Percentiles rank a stretch among this genome's conserved stretches.
Evolutionary conservation across 1,140 invertebrate genomes (phyloP).

Genomic region (Melanaphis sacchari): DNA sequence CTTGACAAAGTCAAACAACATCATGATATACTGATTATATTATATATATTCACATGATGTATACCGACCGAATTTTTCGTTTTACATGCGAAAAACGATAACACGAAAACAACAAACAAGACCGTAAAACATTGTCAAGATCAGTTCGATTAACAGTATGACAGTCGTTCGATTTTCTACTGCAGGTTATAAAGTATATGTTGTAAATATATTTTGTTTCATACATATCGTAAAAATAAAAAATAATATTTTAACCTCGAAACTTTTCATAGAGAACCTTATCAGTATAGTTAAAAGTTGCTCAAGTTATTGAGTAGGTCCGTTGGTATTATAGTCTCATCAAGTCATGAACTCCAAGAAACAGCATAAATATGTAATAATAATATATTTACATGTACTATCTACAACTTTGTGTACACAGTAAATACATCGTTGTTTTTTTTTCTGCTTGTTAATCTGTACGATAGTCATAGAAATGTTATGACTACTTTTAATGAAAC

Average conservation of each 20-base stretch:
- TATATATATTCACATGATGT: constrained; percentile 5
- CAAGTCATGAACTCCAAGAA: neutral
- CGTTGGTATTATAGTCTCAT: neutral
- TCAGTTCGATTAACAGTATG: neutral
- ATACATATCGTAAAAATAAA: neutral
- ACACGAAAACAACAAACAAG: neutral
- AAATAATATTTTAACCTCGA: neutral
- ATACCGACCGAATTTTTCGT: neutral
- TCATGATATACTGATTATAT: neutral
- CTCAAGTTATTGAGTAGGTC: neutral
- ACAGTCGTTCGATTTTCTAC: neutral
- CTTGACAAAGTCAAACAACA: neutral
- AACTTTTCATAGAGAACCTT: neutral
- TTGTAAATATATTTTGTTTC: neutral
- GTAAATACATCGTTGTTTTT: neutral
- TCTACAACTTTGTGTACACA: neutral
- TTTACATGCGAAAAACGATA: neutral
- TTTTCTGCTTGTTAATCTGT: neutral
- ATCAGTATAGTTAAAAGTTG: neutral
- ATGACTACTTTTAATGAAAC: neutral
- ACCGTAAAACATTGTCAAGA: neutral
- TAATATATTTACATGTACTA: neutral
- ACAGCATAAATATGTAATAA: neutral
- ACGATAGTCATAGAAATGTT: neutral
- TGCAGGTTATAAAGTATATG: no score